phyloP scores from a whole-genome alignment of 2,888 invertebrate genomes.

The Papilio demoleus region DNA sequence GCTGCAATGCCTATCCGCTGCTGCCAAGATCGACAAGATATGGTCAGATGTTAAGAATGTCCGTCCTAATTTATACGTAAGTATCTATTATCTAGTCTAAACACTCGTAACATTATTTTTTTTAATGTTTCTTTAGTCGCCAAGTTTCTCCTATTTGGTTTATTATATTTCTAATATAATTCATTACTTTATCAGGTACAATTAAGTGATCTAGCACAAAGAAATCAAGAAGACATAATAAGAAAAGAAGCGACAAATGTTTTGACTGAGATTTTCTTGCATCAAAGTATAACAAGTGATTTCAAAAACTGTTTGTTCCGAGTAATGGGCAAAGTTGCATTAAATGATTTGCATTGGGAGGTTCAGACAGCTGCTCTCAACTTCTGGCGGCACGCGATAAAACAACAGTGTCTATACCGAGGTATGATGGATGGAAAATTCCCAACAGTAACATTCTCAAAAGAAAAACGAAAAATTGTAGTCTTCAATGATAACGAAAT shows the following conservation, averaged over 20 bases:
- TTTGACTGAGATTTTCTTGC: conserved; percentile 86
- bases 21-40: conserved; percentile 85
- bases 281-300: conserved; percentile 80
- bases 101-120: conserved; percentile 41
- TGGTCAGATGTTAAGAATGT: conserved; percentile 85
- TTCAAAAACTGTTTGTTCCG: conserved; percentile 79
- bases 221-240: conserved; percentile 90
- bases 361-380: conserved; percentile 88
- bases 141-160: neutral
- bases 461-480: conserved; percentile 90
- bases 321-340: conserved; percentile 84
- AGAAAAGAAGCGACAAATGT: conserved; percentile 88
- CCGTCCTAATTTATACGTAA: conserved; percentile 85
- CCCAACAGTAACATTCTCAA: conserved; percentile 91
- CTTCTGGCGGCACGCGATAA: conserved; percentile 89
- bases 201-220: conserved; percentile 82
- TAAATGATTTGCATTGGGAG: conserved; percentile 92
- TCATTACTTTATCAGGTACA: conserved; percentile 67
- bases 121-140: too few species aligned
- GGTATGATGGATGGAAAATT: conserved; percentile 93
- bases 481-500: conserved; percentile 87
- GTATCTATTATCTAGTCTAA: neutral
- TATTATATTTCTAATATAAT: conserved; percentile 2
- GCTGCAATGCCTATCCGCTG: conserved; percentile 87
- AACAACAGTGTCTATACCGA: conserved; percentile 86